Base-by-base conservation (phyloP, 2,113 vertebrate species). In the Corynorhinus townsendii region DNA sequence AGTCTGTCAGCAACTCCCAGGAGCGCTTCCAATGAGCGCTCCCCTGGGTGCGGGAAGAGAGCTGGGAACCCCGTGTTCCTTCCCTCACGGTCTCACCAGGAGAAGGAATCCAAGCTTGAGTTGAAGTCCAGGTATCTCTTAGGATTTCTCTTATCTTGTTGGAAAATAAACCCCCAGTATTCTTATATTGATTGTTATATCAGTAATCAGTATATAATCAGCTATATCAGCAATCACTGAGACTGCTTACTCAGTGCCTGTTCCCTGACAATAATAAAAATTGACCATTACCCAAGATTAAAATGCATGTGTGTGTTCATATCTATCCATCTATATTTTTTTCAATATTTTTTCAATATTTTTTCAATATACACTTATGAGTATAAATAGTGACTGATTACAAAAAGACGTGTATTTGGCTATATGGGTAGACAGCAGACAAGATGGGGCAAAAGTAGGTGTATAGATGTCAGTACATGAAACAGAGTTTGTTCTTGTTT, bases 191-290 rank as follows among this genome's bases (percentile, higher is more conserved):
- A 73, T 22, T 80, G 30, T n/a, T 88, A 5, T 7, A n/a, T 91
- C 43, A 80, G n/a, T 26, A 52, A 24, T 73, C 20, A 62, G n/a
- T 38, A 16, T 45, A 76, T 20, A 72, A 71, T 56, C 52, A 38
- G 16, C 35, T 47, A 15, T 7, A 16, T 72, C 52, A 82, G 43
- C 69, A 75, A 73, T 47, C 38, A 45, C 6, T 66, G 6, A 47
- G 12, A 26, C 11, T n/a, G n/a, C n/a, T 76, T 75, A 56, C 24
- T 80, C 20, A 87, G 24, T 86, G 38, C 8, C 26, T 69, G 38
- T 69, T 68, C 22, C 66, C 59, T 49, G 40, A 81, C 26, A 62
- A 66, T 20, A 89, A 19, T 47, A 71, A 95, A 87, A 84, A 82
- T 54, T 35, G 64, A 19, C 64, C 33, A 68, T 68, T 33, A 12